Base-by-base conservation (phyloP, 2,797 vertebrate genomes). In the Gobio occitaniae region DNA sequence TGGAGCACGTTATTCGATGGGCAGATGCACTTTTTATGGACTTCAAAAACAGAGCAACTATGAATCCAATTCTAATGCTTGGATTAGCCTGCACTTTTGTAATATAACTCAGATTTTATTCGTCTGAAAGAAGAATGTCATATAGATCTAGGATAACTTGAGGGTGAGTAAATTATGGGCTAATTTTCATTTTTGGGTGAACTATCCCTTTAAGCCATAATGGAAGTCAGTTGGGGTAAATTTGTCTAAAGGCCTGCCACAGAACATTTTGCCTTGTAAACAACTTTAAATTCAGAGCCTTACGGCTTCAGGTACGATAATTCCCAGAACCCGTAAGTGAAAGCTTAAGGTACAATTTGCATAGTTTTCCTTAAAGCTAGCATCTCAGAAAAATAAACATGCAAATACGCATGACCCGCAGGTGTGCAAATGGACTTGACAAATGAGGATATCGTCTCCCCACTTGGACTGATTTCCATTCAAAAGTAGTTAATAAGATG, bases 281-380 rank as follows among this genome's bases (percentile, higher is more conserved):
- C 81, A 65, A 52, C 47, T 66, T 83, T 17, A 75, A 83, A 83
- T 76, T 68, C 82, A 47, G 21, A 83, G 77, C 19, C 47, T 32
- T 36, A 13, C 16, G 2, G 21, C 63, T 69, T 68, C 50, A 78
- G 11, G 38, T 78, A 54, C 3, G 4, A 36, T n/a, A 9, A 71
- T 71, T 71, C 25, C 41, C 12, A 38, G 65, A 84, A 84, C 17
- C n/a, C 4, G 6, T 13, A n/a, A 50, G 32, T 29, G 47, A 70
- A 61, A 41, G 36, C 11, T 84, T 69, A 63, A 71, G 68, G 9
- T 66, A 6, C 16, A 25, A 80, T 80, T 79, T 79, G 69, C 77
- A 72, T 50, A 38, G 47, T 48, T 48, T 70, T 47, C 25, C 38
- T 56, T 59, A 84, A 78, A 71, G 52, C 65, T 25, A 85, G 69